A percentile compares a stretch with the other conserved stretches of the same genome.
Evolutionary conservation across 2,113 vertebrate genomes (phyloP).

Genomic region (Galemys pyrenaicus): DNA sequence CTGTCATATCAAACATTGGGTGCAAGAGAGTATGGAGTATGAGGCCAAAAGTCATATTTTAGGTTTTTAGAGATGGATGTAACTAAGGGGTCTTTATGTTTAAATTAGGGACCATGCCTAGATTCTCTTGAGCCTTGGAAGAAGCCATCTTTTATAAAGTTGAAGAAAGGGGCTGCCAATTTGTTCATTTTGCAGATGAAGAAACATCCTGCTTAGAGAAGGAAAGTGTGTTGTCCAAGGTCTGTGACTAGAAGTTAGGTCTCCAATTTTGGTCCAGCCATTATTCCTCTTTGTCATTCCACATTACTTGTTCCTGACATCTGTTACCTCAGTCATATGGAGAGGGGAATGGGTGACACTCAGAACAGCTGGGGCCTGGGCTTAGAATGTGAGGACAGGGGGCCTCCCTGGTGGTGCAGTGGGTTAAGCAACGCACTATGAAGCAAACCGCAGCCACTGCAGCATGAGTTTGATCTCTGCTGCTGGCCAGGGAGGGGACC

Average conservation of each 20-base stretch:
- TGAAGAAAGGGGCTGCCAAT: background rate
- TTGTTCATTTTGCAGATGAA: background rate
- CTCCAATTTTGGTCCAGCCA: background rate
- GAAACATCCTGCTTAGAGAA: background rate
- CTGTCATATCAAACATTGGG: background rate
- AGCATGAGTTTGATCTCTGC: too few species aligned
- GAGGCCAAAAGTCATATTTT: background rate
- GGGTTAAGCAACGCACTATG: too few species aligned
- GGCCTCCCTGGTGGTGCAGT: too few species aligned
- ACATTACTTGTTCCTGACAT: background rate
- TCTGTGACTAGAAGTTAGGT: background rate
- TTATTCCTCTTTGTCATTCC: background rate
- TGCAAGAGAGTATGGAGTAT: background rate
- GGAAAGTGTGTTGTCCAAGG: background rate
- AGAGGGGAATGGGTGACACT: background rate
- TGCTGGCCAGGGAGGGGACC: too few species aligned
- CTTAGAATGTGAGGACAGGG: background rate
- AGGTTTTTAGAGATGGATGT: background rate
- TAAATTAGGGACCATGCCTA: background rate
- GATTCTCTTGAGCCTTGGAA: background rate
- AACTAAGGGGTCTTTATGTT: background rate
- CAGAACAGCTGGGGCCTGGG: background rate
- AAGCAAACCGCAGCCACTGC: too few species aligned
- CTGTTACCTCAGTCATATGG: background rate
- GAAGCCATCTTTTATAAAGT: background rate